A percentile compares a stretch with the other conserved stretches of the same genome.
phyloP scores from a whole-genome alignment of 2,797 vertebrate genomes.

The Argyrosomus regius region DNA sequence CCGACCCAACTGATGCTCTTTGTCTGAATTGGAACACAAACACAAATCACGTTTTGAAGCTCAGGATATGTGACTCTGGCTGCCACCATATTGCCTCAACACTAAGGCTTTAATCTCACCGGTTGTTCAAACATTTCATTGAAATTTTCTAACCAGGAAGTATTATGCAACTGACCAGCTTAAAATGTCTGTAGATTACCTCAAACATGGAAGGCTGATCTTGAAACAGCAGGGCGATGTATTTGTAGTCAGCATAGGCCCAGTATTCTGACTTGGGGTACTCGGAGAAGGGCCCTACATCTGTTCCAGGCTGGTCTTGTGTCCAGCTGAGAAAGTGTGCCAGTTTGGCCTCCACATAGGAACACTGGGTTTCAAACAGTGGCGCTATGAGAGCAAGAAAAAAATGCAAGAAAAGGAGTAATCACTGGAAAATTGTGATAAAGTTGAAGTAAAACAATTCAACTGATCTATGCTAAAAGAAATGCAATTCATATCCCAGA shows the following conservation, averaged over 20 bases:
- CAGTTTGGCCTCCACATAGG: slow-evolving; percentile 89
- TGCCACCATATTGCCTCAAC: too few species aligned
- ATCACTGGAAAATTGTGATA: slow-evolving; percentile 3
- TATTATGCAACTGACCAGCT: background rate
- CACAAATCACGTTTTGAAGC: too few species aligned
- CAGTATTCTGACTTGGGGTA: slow-evolving; percentile 89
- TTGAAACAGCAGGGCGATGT: slow-evolving; percentile 90
- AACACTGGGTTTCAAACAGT: slow-evolving; percentile 94
- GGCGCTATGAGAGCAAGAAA: slow-evolving; percentile 80
- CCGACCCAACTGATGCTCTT: background rate
- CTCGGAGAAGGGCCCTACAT: slow-evolving; percentile 85
- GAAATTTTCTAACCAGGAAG: background rate
- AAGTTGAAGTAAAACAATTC: slow-evolving; percentile 24
- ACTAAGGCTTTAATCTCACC: background rate
- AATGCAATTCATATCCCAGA: slow-evolving; percentile 16
- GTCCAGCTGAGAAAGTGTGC: slow-evolving; percentile 91
- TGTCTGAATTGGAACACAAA: background rate
- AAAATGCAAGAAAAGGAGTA: background rate
- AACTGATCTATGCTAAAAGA: slow-evolving; percentile 11
- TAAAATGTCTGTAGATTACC: slow-evolving; percentile 80
- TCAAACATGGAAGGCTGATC: slow-evolving; percentile 90
- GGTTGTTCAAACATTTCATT: background rate
- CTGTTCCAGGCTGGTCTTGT: slow-evolving; percentile 57
- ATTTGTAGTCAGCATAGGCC: slow-evolving; percentile 99
- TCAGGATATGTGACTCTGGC: too few species aligned